These are phyloP conservation scores for Acomys russatus DNA, from an alignment of 2,797 vertebrate species.

Conservation along the genomic window DNA sequence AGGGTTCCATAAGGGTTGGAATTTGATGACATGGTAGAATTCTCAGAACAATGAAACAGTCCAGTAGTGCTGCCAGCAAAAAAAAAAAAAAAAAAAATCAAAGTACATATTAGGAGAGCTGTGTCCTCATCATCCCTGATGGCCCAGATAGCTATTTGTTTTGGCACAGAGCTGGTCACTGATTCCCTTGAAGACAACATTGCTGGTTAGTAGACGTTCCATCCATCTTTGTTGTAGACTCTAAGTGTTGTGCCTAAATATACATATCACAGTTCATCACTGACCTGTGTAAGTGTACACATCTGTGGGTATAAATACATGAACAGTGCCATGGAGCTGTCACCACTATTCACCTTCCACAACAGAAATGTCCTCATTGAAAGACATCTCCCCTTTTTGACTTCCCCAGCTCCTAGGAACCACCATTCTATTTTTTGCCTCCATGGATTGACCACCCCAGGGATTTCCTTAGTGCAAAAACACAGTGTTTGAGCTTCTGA, in stretches of 20 bases:
- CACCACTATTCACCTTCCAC: not conserved
- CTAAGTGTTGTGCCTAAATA: not conserved
- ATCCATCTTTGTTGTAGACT: not conserved
- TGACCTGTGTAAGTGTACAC: not conserved
- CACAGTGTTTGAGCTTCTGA: not conserved
- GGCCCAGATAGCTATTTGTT: not conserved
- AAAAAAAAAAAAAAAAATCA: not conserved
- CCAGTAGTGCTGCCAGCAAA: not conserved
- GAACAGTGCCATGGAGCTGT: not conserved
- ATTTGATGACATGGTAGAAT: not conserved
- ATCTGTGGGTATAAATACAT: not conserved
- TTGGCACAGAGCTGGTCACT: not conserved
- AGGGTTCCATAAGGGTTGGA: not conserved
- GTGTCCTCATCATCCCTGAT: not conserved
- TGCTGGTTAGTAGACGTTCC: not conserved
- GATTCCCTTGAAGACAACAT: not conserved
- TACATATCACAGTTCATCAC: not conserved
- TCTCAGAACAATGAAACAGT: not conserved
- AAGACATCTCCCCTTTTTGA: not conserved
- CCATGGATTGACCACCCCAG: not conserved
- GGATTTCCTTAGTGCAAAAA: not conserved
- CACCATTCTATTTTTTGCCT: not conserved
- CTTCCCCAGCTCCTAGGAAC: not conserved
- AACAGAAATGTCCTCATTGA: conserved; percentile 10
- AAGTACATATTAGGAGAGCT: not conserved